Evolutionary conservation across 2,113 vertebrate species (phyloP), one percentile per base, ranked within the genome.

Genomic region (Capreolus pygargus): DNA sequence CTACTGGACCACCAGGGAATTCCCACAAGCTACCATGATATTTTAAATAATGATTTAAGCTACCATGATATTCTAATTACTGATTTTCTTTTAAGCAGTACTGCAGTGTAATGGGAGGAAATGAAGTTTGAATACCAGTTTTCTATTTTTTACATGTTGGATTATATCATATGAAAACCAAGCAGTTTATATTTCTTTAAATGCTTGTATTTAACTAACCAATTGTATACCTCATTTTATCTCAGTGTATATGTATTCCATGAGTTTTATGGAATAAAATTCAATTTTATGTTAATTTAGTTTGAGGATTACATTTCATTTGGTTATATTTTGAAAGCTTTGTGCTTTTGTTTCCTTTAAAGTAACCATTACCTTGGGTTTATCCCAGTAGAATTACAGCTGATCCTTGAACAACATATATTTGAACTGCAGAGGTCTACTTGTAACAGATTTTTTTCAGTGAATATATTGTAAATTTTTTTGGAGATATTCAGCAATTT

Each of bases 271-370:
- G 23, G 39, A 39, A 82, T 89, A 82, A 95, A 86, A 76, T 90
- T 43, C 15, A 92, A 15, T 79, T 96, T 92, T 88, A 76, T 93
- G n/a, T 94, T 96, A 81, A 54, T 16, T 45, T 15, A 17, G 4
- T 93, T 96, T 95, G 21, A 10, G 17, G 54, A 27, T 11, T 96
- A n/a, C 23, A 61, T 60, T 95, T 95, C 4, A 86, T 15, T 86
- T 91, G 47, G 17, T 94, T 96, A 81, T 52, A 30, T 78, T 97
- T 97, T 92, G 45, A 94, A 97, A 95, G 30, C 91, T 60, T 70
- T 96, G 11, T 95, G 47, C 16, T 88, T 96, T 92, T 94, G 36
- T 86, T 96, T 96, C 47, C 16, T 55, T 92, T 89, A 82, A 90
- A 50, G 23, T 90, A 96, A 27, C 10, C 78, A 1, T 64, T 67